These are phyloP conservation scores for Brienomyrus brachyistius DNA, from an alignment of 2,113 vertebrate genomes.

Conservation along the genomic window DNA sequence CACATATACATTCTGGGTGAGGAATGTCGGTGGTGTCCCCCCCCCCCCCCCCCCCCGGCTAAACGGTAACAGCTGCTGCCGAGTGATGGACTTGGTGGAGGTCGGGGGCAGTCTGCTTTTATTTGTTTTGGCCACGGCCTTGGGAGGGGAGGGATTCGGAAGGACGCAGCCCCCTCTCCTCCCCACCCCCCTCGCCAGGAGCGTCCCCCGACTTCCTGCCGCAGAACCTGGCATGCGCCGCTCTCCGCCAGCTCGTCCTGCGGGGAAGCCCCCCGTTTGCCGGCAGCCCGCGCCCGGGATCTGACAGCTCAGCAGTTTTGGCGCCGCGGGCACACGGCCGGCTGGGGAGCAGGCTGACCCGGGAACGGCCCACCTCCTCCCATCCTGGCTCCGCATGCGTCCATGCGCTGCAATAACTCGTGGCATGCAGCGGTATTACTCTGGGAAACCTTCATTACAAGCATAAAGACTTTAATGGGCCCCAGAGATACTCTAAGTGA, in stretches of 20 bases:
- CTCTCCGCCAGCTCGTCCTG: conserved; percentile 32
- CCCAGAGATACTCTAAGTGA: neutral
- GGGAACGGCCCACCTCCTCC: neutral
- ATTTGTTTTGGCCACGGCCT: conserved; percentile 76
- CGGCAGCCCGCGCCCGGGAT: conserved; percentile 36
- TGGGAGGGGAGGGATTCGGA: conserved; percentile 67
- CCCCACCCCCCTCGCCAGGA: conserved; percentile 54
- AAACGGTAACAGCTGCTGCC: conserved; percentile 91
- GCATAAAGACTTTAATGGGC: neutral
- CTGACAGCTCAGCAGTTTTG: conserved; percentile 51
- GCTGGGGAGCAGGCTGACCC: conserved; percentile 12
- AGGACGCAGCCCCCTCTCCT: conserved; percentile 60
- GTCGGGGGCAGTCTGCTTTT: conserved; percentile 61
- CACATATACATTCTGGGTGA: conserved; percentile 68
- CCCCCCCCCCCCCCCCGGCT: conserved; percentile 50
- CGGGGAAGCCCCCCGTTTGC: conserved; percentile 44
- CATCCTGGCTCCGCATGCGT: neutral
- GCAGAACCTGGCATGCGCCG: conserved; percentile 58
- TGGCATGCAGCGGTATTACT: neutral
- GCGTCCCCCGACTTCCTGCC: conserved; percentile 75
- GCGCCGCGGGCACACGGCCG: conserved; percentile 26
- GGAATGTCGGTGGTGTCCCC: conserved; percentile 72
- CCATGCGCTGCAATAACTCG: neutral
- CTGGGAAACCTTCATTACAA: neutral
- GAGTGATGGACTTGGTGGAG: conserved; percentile 78